Evolutionary conservation across 1,140 invertebrate species (phyloP).

Genomic region (Goniozus legneri): DNA sequence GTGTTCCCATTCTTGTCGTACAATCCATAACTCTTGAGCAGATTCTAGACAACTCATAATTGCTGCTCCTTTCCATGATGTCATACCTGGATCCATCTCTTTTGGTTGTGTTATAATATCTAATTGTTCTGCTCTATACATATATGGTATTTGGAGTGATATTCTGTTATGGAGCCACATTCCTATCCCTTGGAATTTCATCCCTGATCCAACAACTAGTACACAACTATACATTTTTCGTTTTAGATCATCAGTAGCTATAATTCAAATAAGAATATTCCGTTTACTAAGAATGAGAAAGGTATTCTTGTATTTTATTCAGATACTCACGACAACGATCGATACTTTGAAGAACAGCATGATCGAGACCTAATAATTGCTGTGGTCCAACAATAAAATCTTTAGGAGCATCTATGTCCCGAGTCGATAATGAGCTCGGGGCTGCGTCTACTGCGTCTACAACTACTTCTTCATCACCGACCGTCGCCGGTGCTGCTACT

Average conservation of each 20-base stretch:
- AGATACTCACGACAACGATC: conserved; percentile 73
- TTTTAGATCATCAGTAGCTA: conserved; percentile 81
- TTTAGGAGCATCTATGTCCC: conserved; percentile 52
- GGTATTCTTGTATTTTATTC: not conserved
- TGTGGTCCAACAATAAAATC: conserved; percentile 68
- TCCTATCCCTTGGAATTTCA: conserved; percentile 82
- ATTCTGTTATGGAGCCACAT: conserved; percentile 88
- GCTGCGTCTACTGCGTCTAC: conserved; percentile 71
- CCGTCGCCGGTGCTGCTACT: conserved; percentile 32
- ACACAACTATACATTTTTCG: conserved; percentile 93
- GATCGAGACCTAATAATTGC: conserved; percentile 82
- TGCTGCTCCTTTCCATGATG: conserved; percentile 91
- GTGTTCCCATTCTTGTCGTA: conserved; percentile 79
- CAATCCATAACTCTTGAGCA: conserved; percentile 90
- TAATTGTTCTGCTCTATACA: conserved; percentile 73
- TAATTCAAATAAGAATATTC: conserved; percentile 7
- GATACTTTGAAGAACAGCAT: conserved; percentile 87
- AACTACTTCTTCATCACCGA: conserved; percentile 74
- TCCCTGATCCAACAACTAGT: conserved; percentile 85
- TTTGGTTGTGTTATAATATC: conserved; percentile 81
- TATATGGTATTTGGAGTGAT: conserved; percentile 76
- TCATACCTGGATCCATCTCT: conserved; percentile 86
- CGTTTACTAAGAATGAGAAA: not conserved
- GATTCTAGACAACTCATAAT: conserved; percentile 91
- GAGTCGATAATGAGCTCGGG: conserved; percentile 44